phyloP scores from a whole-genome alignment of 1,140 invertebrate genomes.

The Laodelphax striatellus region DNA sequence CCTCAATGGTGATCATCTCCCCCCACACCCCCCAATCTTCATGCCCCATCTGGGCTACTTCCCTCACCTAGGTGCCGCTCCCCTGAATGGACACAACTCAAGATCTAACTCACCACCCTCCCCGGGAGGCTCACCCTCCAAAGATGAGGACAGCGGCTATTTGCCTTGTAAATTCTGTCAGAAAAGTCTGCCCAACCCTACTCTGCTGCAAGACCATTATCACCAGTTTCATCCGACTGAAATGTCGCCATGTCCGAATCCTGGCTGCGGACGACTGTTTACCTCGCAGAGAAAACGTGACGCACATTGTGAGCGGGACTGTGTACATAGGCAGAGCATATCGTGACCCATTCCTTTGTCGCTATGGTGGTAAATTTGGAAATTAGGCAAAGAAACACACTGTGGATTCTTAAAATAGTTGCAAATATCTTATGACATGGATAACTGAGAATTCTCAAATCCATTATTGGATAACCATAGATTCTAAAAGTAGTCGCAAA shows the following conservation, averaged over 20 bases:
- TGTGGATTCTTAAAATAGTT: too few species aligned
- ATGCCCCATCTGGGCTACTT: constrained; percentile 35
- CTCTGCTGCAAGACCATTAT: constrained; percentile 52
- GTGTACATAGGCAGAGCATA: constrained; percentile 36
- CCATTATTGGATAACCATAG: too few species aligned
- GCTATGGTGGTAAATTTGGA: constrained; percentile 9
- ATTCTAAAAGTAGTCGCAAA: too few species aligned
- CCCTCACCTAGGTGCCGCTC: constrained; percentile 27
- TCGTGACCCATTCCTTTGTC: constrained; percentile 26
- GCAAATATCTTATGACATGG: too few species aligned
- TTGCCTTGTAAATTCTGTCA: constrained; percentile 53
- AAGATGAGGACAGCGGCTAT: constrained; percentile 48
- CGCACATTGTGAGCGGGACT: constrained; percentile 48
- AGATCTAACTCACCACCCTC: constrained; percentile 22
- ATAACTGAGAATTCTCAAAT: too few species aligned
- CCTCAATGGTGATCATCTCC: constrained; percentile 34
- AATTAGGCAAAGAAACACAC: too few species aligned
- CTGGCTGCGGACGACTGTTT: constrained; percentile 72
- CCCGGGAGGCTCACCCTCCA: constrained; percentile 25
- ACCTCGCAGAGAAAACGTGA: constrained; percentile 62
- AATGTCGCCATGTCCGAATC: constrained; percentile 66
- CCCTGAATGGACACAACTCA: constrained; percentile 24
- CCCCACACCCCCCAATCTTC: constrained; percentile 36
- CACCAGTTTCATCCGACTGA: constrained; percentile 53
- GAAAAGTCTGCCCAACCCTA: constrained; percentile 43